Evolutionary conservation across 2,888 invertebrate genomes (phyloP).

Genomic region (Lepidonotus clava): DNA sequence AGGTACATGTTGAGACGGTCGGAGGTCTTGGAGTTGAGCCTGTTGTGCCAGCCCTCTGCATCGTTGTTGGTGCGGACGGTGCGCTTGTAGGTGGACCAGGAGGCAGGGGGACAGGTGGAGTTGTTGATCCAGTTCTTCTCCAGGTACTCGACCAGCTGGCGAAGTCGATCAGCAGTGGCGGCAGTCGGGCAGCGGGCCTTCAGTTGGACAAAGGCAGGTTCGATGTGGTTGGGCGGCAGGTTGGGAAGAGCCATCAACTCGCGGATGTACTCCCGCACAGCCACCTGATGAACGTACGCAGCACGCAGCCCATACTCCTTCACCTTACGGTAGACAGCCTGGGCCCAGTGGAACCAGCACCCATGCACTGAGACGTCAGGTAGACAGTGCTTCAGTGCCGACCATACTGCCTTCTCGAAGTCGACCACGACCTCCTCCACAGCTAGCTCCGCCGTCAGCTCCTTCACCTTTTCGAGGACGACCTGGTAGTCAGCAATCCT

Average conservation of each 20-base stretch:
- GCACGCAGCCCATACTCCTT: not conserved
- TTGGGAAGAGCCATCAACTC: conserved; percentile 31
- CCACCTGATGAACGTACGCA: not conserved
- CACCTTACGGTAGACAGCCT: conserved; percentile 1
- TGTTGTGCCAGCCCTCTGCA: conserved; percentile 17
- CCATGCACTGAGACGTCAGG: not conserved
- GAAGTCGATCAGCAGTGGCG: not conserved
- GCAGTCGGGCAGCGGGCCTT: not conserved
- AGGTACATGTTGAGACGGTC: not conserved
- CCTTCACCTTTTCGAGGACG: not conserved
- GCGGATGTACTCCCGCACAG: not conserved
- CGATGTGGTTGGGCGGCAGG: conserved; percentile 23
- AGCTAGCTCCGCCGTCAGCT: too few species aligned
- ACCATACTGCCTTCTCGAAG: conserved; percentile 53
- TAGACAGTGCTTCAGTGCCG: not conserved
- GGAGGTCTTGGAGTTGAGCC: not conserved
- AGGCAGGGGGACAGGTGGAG: too few species aligned
- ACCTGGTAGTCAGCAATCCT: conserved; percentile 39
- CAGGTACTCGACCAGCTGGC: not conserved
- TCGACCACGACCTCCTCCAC: conserved; percentile 37
- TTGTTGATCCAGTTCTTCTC: not conserved
- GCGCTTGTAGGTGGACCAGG: not conserved
- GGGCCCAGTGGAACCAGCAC: conserved; percentile 26
- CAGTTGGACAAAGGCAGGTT: not conserved
- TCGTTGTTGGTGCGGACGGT: conserved; percentile 22